These are phyloP conservation scores for Dendrophyllia cribrosa DNA, from an alignment of 64 coral and sea anemone species.

Conservation along the genomic window DNA sequence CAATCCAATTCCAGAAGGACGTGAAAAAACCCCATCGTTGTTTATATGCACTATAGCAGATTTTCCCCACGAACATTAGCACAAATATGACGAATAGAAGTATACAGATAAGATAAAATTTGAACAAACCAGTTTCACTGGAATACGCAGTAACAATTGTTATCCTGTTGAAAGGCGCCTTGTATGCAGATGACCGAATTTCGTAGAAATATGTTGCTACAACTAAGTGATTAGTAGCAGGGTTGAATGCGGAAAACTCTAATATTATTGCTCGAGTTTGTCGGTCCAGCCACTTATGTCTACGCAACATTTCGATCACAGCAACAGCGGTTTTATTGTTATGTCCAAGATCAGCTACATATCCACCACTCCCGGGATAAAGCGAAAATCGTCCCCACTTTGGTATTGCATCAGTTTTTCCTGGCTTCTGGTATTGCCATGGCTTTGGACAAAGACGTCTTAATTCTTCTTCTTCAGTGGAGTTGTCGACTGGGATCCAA, in stretches of 20 bases:
- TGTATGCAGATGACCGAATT: slow-evolving; percentile 32
- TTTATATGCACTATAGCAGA: slow-evolving; percentile 16
- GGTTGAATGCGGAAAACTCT: slow-evolving; percentile 43
- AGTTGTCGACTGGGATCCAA: slow-evolving; percentile 17
- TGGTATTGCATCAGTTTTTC: not conserved
- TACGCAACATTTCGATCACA: slow-evolving; percentile 2
- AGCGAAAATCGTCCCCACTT: too few relatives aligned
- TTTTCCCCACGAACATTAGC: slow-evolving; percentile 19
- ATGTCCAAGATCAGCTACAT: too few relatives aligned
- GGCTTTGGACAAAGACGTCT: slow-evolving; percentile 22
- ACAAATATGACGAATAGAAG: slow-evolving; percentile 24
- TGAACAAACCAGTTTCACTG: not conserved
- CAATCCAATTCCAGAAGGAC: not conserved
- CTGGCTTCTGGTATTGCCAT: slow-evolving; percentile 24
- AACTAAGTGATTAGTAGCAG: slow-evolving; percentile 36
- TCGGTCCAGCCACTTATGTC: slow-evolving; percentile 39
- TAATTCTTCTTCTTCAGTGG: not conserved
- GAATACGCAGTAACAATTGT: slow-evolving; percentile 44
- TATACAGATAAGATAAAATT: slow-evolving; percentile 15
- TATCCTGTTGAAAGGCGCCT: slow-evolving; percentile 16
- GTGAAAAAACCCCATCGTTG: slow-evolving; percentile 15
- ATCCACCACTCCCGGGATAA: too few relatives aligned
- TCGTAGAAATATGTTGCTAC: slow-evolving; percentile 44
- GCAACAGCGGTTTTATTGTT: too few relatives aligned
- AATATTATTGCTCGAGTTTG: slow-evolving; percentile 33